These are phyloP conservation scores for Fratercula arctica DNA, from an alignment of 2,797 vertebrate species.

Conservation along the genomic window DNA sequence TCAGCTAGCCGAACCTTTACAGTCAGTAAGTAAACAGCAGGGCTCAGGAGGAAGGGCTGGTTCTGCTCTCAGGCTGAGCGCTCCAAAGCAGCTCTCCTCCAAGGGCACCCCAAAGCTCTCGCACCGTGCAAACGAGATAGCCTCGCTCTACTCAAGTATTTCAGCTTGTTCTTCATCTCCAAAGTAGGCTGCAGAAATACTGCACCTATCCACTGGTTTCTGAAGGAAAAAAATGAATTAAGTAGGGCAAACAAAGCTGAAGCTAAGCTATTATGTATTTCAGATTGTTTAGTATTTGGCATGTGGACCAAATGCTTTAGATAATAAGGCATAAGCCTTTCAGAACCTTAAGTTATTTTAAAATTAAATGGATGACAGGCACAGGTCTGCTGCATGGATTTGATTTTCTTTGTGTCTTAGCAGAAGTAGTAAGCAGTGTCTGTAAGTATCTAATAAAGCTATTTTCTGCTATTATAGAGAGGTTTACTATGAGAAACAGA, in stretches of 20 bases:
- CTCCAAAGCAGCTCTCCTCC: not conserved
- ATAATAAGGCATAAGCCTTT: constrained; percentile 63
- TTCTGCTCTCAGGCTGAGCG: not conserved
- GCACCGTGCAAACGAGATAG: not conserved
- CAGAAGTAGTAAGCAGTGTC: constrained; percentile 44
- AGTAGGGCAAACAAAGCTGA: constrained; percentile 60
- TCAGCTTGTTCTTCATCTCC: not conserved
- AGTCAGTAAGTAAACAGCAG: not conserved
- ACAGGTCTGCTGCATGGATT: constrained; percentile 41
- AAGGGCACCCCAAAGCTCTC: not conserved
- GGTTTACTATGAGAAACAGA: constrained; percentile 56
- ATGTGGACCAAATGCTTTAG: constrained; percentile 65
- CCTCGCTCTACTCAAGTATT: not conserved
- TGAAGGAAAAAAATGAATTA: constrained; percentile 28
- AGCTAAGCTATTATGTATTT: constrained; percentile 58
- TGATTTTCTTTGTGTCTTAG: constrained; percentile 54
- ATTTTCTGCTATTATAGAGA: constrained; percentile 38
- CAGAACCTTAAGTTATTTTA: constrained; percentile 66
- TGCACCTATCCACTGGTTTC: not conserved
- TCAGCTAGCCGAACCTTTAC: not conserved
- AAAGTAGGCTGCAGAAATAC: not conserved
- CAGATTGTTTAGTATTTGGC: constrained; percentile 49
- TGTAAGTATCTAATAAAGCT: constrained; percentile 57
- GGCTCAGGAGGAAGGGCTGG: not conserved
- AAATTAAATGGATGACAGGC: constrained; percentile 58